Evolutionary conservation across 1,140 invertebrate genomes (phyloP).

Genomic region (Bombus soroeensis): DNA sequence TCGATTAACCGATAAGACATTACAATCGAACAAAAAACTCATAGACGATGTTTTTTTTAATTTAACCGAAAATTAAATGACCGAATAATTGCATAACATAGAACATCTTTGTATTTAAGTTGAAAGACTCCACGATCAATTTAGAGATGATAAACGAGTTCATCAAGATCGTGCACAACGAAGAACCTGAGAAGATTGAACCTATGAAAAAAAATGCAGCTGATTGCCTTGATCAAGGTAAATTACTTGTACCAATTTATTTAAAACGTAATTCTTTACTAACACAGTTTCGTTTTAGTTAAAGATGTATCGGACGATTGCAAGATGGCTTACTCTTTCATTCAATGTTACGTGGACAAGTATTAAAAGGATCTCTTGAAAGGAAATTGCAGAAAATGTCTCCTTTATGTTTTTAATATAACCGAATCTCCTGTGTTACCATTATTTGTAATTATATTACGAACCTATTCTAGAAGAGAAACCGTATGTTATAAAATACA

Average conservation of each 20-base stretch:
- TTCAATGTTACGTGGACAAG: neutral
- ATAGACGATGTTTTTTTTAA: too few species aligned
- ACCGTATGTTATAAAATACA: neutral
- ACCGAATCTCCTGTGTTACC: neutral
- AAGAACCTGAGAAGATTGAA: neutral
- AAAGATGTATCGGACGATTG: neutral
- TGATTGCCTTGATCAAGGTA: neutral
- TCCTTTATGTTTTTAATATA: neutral
- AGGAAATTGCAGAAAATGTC: neutral
- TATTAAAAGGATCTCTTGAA: too few species aligned
- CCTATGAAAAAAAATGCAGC: rapidly evolving
- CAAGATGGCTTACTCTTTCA: neutral
- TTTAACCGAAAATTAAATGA: too few species aligned
- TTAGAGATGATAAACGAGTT: neutral
- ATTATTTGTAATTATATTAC: neutral
- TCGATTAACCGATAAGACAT: neutral
- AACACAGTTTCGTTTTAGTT: neutral
- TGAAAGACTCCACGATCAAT: neutral
- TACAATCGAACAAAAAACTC: neutral
- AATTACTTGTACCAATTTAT: neutral
- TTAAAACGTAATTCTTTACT: neutral
- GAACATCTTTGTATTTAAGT: neutral
- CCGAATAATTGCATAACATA: too few species aligned
- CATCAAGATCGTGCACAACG: neutral
- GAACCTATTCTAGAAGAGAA: neutral